Conservation (phyloP, 2,888 invertebrate species). For the Matsumyia berberina region DNA sequence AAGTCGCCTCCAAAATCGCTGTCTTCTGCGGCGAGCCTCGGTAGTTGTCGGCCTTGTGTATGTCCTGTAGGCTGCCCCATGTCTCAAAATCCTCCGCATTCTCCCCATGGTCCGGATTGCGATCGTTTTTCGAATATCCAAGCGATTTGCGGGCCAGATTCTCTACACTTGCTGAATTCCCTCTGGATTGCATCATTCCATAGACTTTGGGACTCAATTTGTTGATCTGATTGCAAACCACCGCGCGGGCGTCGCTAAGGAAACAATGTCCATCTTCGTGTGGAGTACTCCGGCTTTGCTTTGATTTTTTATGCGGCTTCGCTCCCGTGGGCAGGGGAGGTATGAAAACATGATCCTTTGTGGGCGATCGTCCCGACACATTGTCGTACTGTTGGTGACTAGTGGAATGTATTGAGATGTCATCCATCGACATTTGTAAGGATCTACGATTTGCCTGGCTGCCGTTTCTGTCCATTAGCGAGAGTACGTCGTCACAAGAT, state of each 20-base stretch:
- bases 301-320: slow-evolving; percentile 62
- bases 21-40: slow-evolving; percentile 69
- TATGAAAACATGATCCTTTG: slow-evolving; percentile 78
- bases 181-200: slow-evolving; percentile 82
- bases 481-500: slow-evolving; percentile 87
- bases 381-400: slow-evolving; percentile 61
- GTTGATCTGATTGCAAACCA: slow-evolving; percentile 64
- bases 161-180: slow-evolving; percentile 82
- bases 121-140: slow-evolving; percentile 78
- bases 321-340: slow-evolving; percentile 64
- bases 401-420: slow-evolving; percentile 85
- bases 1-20: slow-evolving; percentile 84
- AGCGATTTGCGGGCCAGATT: slow-evolving; percentile 80
- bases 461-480: slow-evolving; percentile 81
- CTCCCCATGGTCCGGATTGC: slow-evolving; percentile 75
- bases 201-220: slow-evolving; percentile 89
- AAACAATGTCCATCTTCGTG: slow-evolving; percentile 66
- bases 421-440: slow-evolving; percentile 86
- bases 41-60: slow-evolving; percentile 79
- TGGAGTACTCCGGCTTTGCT: slow-evolving; percentile 19
- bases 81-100: slow-evolving; percentile 81
- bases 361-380: slow-evolving; percentile 56
- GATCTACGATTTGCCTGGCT: slow-evolving; percentile 78
- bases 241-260: slow-evolving; percentile 77
- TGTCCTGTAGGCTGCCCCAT: slow-evolving; percentile 89